Evolutionary conservation across 2,888 invertebrate species (phyloP).

Genomic region (Nomada flava): DNA sequence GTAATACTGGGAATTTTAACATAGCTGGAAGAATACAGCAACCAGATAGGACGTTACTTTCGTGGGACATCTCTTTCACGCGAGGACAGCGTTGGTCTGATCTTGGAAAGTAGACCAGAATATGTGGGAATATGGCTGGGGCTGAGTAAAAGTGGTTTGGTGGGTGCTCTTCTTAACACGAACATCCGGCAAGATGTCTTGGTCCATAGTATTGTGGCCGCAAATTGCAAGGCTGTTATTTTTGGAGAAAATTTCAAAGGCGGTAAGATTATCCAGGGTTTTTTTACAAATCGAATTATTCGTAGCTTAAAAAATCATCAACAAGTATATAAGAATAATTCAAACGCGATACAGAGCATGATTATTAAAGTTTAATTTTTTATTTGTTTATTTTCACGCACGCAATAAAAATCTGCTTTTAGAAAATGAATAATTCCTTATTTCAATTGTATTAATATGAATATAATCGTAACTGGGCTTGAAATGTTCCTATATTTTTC

Average conservation of each 20-base stretch:
- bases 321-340: too few species aligned
- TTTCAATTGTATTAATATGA: too few species aligned
- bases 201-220: conserved; percentile 92
- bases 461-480: too few species aligned
- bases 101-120: conserved; percentile 95
- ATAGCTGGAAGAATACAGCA: conserved; percentile 88
- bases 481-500: too few species aligned
- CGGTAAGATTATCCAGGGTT: conserved; percentile 72
- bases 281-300: too few species aligned
- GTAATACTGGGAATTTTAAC: neutral
- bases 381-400: neutral
- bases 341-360: too few species aligned
- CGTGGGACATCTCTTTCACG: conserved; percentile 84
- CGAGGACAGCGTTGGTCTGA: conserved; percentile 94
- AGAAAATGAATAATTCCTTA: neutral
- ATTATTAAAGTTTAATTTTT: too few species aligned
- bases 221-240: conserved; percentile 92
- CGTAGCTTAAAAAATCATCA: too few species aligned
- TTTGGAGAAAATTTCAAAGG: conserved; percentile 87
- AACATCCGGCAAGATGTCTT: conserved; percentile 93
- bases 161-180: conserved; percentile 95
- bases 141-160: conserved; percentile 92
- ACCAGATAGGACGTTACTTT: conserved; percentile 88
- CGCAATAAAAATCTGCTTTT: neutral
- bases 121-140: conserved; percentile 96